Evolutionary conservation across 2,113 vertebrate species (phyloP), one percentile per base, ranked within the genome.

Genomic region (Chloebia gouldiae): DNA sequence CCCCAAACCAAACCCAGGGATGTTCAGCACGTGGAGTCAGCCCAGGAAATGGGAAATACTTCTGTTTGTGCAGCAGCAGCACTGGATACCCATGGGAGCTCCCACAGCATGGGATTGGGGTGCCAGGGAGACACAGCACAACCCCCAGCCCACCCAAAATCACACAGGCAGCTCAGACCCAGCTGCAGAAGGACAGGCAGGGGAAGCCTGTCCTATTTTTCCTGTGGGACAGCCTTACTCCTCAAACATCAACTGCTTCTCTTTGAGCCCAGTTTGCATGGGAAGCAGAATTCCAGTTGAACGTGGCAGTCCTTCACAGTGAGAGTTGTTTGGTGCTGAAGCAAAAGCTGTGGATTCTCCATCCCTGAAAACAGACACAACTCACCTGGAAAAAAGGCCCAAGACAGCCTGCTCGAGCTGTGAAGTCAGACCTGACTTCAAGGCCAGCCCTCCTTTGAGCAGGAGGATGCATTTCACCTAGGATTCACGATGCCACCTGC

Each of bases 121-220:
- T 4, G 2, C 15, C 7, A 39, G 44, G 21, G 28, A 44, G 63
- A 28, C 9, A 2, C 0, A 0, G 60, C 50, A 22, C 31, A 27
- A 54, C n/a, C 20, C 35, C 14, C 42, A n/a, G 23, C 23, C 59
- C 35, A 37, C 25, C 49, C 50, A 28, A 6, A 21, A 59, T 27
- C 76, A 7, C 23, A 10, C 4, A 9, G 4, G 2, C 50, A 40
- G 30, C 15, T 42, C n/a, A 5, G 39, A 39, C 9, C 30, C 66
- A 20, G 63, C 31, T 30, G 56, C 45, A 11, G 44, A 50, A 35
- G 45, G 35, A 22, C 1, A 1, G 35, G 18, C 11, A 7, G 23
- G 31, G 12, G 30, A 73, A 51, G 25, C 3, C 11, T 51, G 14
- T 35, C 40, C 66, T 27, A 1, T 11, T 39, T 54, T 81, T 30